phyloP scores from a whole-genome alignment of 2,888 invertebrate genomes.

The Aspidapion aeneum region DNA sequence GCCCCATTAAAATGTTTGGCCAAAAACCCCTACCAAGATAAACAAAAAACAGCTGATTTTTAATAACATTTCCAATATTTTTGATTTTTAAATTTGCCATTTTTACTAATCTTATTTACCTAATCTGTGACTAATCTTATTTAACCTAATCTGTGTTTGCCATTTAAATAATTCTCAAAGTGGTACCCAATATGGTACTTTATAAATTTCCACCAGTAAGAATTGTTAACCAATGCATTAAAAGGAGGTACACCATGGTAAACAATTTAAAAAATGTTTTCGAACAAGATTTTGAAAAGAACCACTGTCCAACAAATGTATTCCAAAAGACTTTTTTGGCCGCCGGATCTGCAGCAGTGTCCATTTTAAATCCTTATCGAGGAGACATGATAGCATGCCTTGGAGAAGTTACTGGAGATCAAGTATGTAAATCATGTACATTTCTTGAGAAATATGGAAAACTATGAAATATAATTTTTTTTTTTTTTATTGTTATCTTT shows the following conservation, averaged over 20 bases:
- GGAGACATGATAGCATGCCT: slow-evolving; percentile 94
- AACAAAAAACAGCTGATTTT: no score
- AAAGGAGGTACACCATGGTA: neutral
- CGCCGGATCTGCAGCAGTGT: slow-evolving; percentile 82
- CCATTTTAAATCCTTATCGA: slow-evolving; percentile 76
- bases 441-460: no score
- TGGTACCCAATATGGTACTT: neutral
- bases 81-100: no score
- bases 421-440: slow-evolving; percentile 13
- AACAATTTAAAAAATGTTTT: slow-evolving; percentile 43
- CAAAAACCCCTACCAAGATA: no score
- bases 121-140: no score
- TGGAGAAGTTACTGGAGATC: slow-evolving; percentile 81
- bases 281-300: slow-evolving; percentile 57
- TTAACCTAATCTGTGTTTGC: no score
- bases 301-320: slow-evolving; percentile 61
- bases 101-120: no score
- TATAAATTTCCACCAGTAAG: neutral
- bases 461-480: no score
- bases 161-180: no score
- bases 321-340: slow-evolving; percentile 78
- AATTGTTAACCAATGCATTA: neutral
- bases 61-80: no score
- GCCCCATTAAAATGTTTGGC: no score
- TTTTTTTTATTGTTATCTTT: no score